phyloP scores from a whole-genome alignment of 2,113 vertebrate genomes.

The Ammodytes dubius region DNA sequence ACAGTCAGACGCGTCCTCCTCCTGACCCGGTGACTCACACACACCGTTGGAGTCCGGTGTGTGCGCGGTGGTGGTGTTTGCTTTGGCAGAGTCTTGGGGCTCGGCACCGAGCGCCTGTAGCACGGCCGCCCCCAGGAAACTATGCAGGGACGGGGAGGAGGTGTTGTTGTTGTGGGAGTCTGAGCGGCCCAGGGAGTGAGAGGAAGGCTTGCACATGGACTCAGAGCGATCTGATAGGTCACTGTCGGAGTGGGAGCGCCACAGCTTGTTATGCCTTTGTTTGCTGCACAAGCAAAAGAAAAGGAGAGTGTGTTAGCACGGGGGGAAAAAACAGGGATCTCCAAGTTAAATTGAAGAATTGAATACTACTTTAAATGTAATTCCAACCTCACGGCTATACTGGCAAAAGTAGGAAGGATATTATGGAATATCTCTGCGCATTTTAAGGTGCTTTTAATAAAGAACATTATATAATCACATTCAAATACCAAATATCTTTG shows the following conservation, averaged over 20 bases:
- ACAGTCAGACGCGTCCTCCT: conserved; percentile 16
- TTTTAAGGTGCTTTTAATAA: no score
- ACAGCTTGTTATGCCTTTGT: conserved; percentile 97
- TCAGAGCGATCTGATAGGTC: conserved; percentile 92
- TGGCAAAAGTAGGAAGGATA: no score
- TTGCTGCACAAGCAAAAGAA: conserved; percentile 86
- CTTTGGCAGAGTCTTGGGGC: conserved; percentile 16
- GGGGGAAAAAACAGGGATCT: no score
- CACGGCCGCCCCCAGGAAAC: conserved; percentile 88
- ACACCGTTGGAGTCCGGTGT: conserved; percentile 45
- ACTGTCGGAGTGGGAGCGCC: conserved; percentile 96
- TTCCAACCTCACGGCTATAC: no score
- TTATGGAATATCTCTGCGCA: no score
- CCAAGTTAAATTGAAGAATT: no score
- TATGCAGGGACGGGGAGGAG: conserved; percentile 89
- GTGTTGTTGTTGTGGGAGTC: conserved; percentile 88
- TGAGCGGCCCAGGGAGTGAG: conserved; percentile 61
- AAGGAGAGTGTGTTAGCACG: not conserved
- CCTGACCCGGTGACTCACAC: conserved; percentile 49
- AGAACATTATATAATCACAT: no score
- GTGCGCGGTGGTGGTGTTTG: conserved; percentile 21
- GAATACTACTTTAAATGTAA: no score
- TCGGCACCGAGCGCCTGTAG: conserved; percentile 69
- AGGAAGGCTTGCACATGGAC: conserved; percentile 74
- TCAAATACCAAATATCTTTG: no score